Base-by-base conservation (phyloP, 2,888 invertebrate species). In the Carpatolechia fugitivella region DNA sequence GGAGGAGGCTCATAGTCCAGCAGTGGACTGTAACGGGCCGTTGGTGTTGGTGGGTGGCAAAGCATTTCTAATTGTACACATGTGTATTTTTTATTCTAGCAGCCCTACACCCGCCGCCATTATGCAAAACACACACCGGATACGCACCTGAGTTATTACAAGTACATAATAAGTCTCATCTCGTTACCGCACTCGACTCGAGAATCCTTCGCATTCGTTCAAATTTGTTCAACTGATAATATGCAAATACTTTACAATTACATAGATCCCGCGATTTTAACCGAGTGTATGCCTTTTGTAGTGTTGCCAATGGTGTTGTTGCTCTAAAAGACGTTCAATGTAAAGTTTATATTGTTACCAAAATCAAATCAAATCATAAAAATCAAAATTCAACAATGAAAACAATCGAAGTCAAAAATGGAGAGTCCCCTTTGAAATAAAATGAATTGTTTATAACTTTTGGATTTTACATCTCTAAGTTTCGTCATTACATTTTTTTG, bases 51-150 rank as follows among this genome's bases (percentile, higher is more conserved):
- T n/a, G n/a, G n/a, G n/a, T n/a, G n/a, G n/a, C n/a, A n/a, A n/a
- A n/a, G n/a, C n/a, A n/a, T n/a, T n/a, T n/a, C n/a, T n/a, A n/a
- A n/a, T n/a, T 41, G 20, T 8, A 1, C 3, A 1, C 6, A 6
- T 38, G 16, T 16, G 24, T 11, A 6, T 33, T 33, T 24, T n/a
- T 18, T n/a, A 13, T 4, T 3, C 13, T 44, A n/a, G 13, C 44
- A 44, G 29, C 44, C 44, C 44, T 44, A 29, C 29, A 7, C 3
- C 3, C 64, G 52, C 65, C 65, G 70, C 70, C 75, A 80, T 82
- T 81, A 82, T 78, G 81, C 76, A 80, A 83, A 83, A 82, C 77
- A 77, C 68, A 81, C 79, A 82, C 77, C 72, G 82, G 81, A 82
- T 80, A 75, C 74, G 65, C 69, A 71, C 59, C 61, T 69, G 68